Percentiles rank a stretch among this genome's conserved stretches.
Evolutionary conservation across 2,797 vertebrate species (phyloP).

Genomic region (Buphagus erythrorhynchus): DNA sequence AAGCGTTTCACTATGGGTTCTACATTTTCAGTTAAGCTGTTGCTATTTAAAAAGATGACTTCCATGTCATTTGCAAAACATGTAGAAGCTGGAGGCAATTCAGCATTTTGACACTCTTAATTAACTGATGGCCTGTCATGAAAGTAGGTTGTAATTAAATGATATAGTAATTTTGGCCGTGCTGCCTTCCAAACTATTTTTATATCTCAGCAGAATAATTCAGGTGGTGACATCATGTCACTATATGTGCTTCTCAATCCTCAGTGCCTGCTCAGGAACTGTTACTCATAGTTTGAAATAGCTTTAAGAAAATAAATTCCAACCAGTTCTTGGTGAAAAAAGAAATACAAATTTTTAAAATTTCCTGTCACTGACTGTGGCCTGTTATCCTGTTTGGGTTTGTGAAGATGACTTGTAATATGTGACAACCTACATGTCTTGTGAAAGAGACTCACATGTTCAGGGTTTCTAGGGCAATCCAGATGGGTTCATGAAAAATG

Average conservation of each 20-base stretch:
- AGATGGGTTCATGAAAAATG: not conserved
- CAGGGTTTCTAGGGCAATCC: not conserved
- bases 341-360: not conserved
- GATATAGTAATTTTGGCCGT: constrained; percentile 24
- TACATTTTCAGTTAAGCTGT: constrained; percentile 27
- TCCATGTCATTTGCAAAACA: constrained; percentile 43
- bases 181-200: constrained; percentile 42
- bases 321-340: not conserved
- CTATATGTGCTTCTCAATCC: not conserved
- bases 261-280: not conserved
- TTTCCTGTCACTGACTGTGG: not conserved
- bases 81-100: constrained; percentile 46
- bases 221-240: constrained; percentile 4
- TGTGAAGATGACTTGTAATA: not conserved
- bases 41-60: constrained; percentile 55
- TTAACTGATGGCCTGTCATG: constrained; percentile 51
- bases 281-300: not conserved
- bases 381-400: not conserved
- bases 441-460: not conserved
- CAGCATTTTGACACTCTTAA: constrained; percentile 64
- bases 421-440: not conserved
- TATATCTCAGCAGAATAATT: constrained; percentile 5
- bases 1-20: not conserved
- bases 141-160: constrained; percentile 57
- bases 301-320: constrained; percentile 19